Evolutionary conservation across 2,797 vertebrate species (phyloP).

Genomic region (Melanotaenia parkinsoni): DNA sequence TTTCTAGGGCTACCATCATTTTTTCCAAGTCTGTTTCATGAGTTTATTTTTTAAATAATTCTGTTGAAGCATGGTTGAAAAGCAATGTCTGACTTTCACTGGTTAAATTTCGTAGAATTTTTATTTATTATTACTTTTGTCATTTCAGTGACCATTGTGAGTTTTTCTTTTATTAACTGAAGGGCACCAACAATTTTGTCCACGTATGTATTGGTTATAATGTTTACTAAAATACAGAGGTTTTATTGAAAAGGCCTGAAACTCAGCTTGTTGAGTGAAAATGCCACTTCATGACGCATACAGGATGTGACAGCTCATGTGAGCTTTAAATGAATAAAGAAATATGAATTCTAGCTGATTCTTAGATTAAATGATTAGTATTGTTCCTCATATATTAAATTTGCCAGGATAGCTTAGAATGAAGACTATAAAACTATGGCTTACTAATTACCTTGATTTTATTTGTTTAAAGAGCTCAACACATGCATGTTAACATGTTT

Average conservation of each 20-base stretch:
- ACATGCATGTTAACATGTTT: not conserved
- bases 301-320: not conserved
- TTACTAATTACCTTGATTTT: not conserved
- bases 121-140: too few relatives aligned
- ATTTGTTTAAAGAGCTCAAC: not conserved
- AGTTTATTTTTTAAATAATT: too few relatives aligned
- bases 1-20: too few relatives aligned
- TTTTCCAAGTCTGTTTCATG: too few relatives aligned
- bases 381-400: not conserved
- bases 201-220: not conserved
- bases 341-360: not conserved
- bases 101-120: too few relatives aligned
- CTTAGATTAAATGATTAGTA: not conserved
- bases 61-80: too few relatives aligned
- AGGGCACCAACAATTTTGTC: too few relatives aligned
- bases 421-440: not conserved
- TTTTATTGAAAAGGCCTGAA: not conserved
- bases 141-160: too few relatives aligned
- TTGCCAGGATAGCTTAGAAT: not conserved
- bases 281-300: not conserved
- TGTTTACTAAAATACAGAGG: not conserved
- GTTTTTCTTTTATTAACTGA: too few relatives aligned
- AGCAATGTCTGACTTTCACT: too few relatives aligned
- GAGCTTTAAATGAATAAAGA: not conserved
- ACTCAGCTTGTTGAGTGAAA: not conserved